These are phyloP conservation scores for Pogonocherus hispidulus DNA, from an alignment of 2,888 invertebrate genomes.

Conservation along the genomic window DNA sequence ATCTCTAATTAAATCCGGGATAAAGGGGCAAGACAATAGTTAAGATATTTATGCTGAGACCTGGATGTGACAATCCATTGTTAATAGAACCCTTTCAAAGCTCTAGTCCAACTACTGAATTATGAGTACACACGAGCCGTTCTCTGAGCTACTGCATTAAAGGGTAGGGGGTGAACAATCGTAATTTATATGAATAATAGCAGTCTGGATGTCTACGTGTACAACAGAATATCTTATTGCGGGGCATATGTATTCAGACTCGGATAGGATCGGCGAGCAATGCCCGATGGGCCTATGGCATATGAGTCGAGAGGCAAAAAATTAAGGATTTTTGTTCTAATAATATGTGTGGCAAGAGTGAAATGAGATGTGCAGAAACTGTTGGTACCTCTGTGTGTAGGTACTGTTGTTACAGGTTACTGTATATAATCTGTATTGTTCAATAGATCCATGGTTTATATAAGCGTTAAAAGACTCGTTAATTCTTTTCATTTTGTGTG, in stretches of 20 bases:
- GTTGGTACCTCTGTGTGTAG: too few species aligned
- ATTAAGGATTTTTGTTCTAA: too few species aligned
- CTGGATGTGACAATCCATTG: conserved; percentile 63
- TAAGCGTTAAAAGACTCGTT: too few species aligned
- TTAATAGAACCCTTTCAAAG: conserved; percentile 56
- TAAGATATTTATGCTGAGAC: conserved; percentile 60
- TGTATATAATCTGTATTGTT: too few species aligned
- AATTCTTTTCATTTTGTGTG: too few species aligned
- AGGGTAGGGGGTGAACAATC: conserved; percentile 33
- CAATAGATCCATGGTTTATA: too few species aligned
- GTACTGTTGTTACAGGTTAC: too few species aligned
- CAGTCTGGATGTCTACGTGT: conserved; percentile 24
- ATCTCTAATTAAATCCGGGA: conserved; percentile 60
- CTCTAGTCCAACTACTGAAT: conserved; percentile 55
- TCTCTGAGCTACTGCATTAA: conserved; percentile 32
- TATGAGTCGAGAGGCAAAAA: too few species aligned
- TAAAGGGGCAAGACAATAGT: conserved; percentile 58
- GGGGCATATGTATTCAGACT: conserved; percentile 7
- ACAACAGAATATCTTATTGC: conserved; percentile 28
- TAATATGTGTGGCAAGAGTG: too few species aligned
- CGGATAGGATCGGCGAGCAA: too few species aligned
- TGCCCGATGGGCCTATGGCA: too few species aligned
- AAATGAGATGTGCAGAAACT: too few species aligned
- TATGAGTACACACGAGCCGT: conserved; percentile 55
- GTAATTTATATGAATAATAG: conserved; percentile 40